Conservation (phyloP, 2,888 invertebrate species). For the Oscheius sp. region DNA sequence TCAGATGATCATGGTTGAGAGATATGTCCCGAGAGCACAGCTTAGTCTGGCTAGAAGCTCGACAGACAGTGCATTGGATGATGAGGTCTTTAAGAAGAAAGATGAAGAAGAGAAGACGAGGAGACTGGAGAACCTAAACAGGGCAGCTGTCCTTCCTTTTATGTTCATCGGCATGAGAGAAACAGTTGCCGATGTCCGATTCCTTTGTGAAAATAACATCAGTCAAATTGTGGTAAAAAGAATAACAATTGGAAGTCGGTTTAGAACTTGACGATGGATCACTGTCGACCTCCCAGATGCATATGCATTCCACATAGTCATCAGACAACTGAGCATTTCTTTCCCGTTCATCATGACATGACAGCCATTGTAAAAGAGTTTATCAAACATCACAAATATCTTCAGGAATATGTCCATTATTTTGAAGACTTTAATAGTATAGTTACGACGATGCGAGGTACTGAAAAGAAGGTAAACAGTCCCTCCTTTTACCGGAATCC, state of each 20-base stretch:
- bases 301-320: background rate
- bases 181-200: background rate
- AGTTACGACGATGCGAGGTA: background rate
- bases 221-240: background rate
- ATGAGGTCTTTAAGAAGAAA: background rate
- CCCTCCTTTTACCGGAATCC: background rate
- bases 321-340: background rate
- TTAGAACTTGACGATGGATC: background rate
- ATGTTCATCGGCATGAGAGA: conserved; percentile 6
- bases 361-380: background rate
- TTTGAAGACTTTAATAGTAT: background rate
- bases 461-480: background rate
- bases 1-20: conserved; percentile 14
- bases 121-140: background rate
- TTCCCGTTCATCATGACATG: background rate
- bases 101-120: background rate
- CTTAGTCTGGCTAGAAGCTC: background rate
- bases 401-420: background rate
- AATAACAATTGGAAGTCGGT: background rate
- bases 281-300: background rate
- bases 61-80: background rate
- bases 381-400: background rate
- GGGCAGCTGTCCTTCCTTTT: conserved; percentile 1
- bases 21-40: background rate
- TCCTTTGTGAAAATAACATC: conserved; percentile 1